These are phyloP conservation scores for Zoroaster sp. DNA, from an alignment of 53 echinoderm and acorn worm species.

Conservation along the genomic window DNA sequence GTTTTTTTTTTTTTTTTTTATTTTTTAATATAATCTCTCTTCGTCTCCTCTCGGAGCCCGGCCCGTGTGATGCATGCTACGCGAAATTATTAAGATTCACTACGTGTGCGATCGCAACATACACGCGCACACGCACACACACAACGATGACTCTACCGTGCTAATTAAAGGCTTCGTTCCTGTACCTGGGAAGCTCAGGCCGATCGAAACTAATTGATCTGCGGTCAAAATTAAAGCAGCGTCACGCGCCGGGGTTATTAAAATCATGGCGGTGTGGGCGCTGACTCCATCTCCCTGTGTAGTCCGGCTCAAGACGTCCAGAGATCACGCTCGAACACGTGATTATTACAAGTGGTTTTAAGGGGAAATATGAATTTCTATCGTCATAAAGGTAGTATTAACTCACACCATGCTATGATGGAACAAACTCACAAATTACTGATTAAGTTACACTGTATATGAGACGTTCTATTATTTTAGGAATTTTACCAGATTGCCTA, in stretches of 20 bases:
- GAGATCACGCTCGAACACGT: not conserved
- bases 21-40: not conserved
- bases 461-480: too few relatives aligned
- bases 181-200: slow-evolving; percentile 17
- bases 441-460: too few relatives aligned
- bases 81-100: not conserved
- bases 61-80: not conserved
- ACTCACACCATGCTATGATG: too few relatives aligned
- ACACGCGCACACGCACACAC: too few relatives aligned
- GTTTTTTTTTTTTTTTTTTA: not conserved
- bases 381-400: too few relatives aligned
- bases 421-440: too few relatives aligned
- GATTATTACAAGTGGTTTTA: not conserved
- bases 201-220: slow-evolving; percentile 70
- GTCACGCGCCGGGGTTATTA: slow-evolving; percentile 54
- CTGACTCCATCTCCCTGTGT: not conserved
- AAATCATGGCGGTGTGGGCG: not conserved
- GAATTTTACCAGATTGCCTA: too few relatives aligned
- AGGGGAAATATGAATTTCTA: too few relatives aligned
- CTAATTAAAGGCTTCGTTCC: slow-evolving; percentile 52
- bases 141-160: slow-evolving; percentile 25
- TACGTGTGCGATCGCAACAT: slow-evolving; percentile 21
- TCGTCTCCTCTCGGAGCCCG: not conserved
- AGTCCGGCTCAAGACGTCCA: not conserved
- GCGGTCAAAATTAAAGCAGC: slow-evolving; percentile 57